phyloP scores from a whole-genome alignment of 2,797 vertebrate species.

The Leuciscus waleckii region DNA sequence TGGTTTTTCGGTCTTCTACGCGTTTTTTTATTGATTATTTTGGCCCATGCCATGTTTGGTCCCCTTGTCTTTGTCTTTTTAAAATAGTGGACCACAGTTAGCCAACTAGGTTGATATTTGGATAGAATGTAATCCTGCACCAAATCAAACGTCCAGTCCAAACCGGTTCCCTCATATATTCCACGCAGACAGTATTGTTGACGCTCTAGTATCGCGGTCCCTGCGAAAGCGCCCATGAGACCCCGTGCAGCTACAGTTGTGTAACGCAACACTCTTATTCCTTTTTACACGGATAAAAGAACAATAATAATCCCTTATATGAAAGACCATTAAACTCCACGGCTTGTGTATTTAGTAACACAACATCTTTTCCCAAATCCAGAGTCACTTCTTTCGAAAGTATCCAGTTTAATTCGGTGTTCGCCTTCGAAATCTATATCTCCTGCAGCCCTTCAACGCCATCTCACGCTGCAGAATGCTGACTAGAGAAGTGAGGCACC shows the following conservation, averaged over 20 bases:
- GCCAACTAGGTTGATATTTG: constrained; percentile 42
- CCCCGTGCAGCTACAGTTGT: constrained; percentile 75
- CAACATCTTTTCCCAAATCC: constrained; percentile 71
- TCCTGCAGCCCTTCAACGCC: constrained; percentile 51
- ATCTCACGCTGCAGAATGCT: constrained; percentile 55
- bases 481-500: constrained; percentile 56
- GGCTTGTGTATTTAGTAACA: constrained; percentile 69
- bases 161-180: constrained; percentile 65
- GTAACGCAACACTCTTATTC: constrained; percentile 36
- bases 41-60: background rate
- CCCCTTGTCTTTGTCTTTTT: background rate
- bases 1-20: background rate
- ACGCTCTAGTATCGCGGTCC: constrained; percentile 73
- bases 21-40: background rate
- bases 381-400: constrained; percentile 62
- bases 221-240: constrained; percentile 78
- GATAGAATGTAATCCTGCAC: constrained; percentile 58
- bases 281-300: constrained; percentile 66
- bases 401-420: constrained; percentile 63
- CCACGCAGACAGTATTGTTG: constrained; percentile 67
- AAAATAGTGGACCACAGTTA: constrained; percentile 2
- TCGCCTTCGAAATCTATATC: constrained; percentile 59
- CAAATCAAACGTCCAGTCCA: constrained; percentile 69
- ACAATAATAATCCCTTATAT: constrained; percentile 64
- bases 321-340: constrained; percentile 71